Evolutionary conservation across 2,797 vertebrate genomes (phyloP).

Genomic region (Pseudocheirus occidentalis): DNA sequence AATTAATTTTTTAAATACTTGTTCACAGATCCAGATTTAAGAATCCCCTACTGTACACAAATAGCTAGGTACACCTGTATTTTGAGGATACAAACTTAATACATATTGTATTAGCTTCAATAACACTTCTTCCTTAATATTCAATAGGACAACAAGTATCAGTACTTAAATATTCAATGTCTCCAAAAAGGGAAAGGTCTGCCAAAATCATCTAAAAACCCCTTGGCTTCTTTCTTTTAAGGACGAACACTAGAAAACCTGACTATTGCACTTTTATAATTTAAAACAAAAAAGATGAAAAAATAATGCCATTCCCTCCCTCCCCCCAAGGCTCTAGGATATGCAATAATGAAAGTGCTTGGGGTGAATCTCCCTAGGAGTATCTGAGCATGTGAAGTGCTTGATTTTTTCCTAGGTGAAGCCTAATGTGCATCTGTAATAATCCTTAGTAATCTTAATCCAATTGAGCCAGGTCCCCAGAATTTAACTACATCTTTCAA

Average conservation of each 20-base stretch:
- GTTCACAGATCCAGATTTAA: no score
- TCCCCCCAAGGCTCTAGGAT: background rate
- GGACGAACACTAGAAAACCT: background rate
- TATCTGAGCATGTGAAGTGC: background rate
- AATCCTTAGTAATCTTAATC: background rate
- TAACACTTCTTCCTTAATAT: background rate
- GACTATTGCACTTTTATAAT: background rate
- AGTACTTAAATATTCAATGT: background rate
- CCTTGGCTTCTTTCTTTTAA: no score
- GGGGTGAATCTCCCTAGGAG: background rate
- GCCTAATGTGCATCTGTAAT: no score
- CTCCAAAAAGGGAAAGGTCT: background rate
- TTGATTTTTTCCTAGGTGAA: background rate
- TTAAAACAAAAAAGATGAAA: background rate
- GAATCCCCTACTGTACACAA: no score
- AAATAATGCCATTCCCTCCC: no score
- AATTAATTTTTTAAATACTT: no score
- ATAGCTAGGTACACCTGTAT: no score
- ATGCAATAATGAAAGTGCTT: background rate
- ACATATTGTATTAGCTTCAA: background rate
- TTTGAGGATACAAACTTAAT: background rate
- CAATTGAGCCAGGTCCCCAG: background rate
- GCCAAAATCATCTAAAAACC: background rate
- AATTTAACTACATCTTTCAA: background rate
- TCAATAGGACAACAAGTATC: background rate